These are phyloP conservation scores for Pteromalus puparum DNA, from an alignment of 1,140 invertebrate genomes.

Conservation along the genomic window DNA sequence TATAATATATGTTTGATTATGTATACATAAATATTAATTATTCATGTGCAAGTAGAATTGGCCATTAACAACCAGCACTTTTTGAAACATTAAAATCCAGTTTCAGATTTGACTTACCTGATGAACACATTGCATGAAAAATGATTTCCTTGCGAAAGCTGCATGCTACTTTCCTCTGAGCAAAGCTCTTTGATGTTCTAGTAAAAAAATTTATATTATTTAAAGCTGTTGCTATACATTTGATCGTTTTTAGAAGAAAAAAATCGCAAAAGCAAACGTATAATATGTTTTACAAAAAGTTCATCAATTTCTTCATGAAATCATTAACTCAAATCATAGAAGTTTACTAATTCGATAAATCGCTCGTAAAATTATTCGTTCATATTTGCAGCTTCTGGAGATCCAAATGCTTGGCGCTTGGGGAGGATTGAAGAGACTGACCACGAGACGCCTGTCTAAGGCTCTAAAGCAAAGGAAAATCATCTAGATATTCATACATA, in stretches of 20 bases:
- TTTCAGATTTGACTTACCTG: not conserved
- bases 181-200: not conserved
- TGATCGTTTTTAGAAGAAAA: not conserved
- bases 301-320: not conserved
- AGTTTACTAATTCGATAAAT: not conserved
- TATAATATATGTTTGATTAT: not conserved
- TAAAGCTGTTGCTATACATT: no score
- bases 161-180: not conserved
- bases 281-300: not conserved
- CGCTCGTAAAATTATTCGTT: not conserved
- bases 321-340: not conserved
- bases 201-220: not conserved
- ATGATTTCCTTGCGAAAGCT: slow-evolving; percentile 5
- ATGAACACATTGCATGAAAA: slow-evolving; percentile 25
- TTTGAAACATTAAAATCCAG: not conserved
- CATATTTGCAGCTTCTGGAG: slow-evolving; percentile 78
- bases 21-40: no score
- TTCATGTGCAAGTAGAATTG: not conserved
- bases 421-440: slow-evolving; percentile 88
- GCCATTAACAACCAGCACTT: not conserved
- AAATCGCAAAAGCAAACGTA: no score
- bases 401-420: slow-evolving; percentile 87
- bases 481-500: slow-evolving; percentile 39
- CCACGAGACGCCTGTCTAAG: slow-evolving; percentile 87
- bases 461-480: slow-evolving; percentile 35